Conservation (phyloP, 2,113 vertebrate genomes). For the Cyprinodon brontotheroides region DNA sequence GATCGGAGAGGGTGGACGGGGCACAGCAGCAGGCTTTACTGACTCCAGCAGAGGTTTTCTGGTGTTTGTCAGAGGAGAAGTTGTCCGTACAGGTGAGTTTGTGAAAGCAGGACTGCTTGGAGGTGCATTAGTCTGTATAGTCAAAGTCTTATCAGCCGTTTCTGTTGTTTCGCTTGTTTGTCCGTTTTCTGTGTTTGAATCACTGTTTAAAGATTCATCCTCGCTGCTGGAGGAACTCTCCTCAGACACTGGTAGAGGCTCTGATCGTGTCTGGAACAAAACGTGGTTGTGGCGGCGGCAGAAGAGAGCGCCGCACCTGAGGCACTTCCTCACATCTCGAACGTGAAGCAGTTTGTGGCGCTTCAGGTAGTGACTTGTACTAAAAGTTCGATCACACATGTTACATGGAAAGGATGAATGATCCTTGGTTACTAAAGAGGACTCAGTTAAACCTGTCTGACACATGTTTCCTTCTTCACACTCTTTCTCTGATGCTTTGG, state of each 20-base stretch:
- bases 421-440: slow-evolving; percentile 32
- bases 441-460: slow-evolving; percentile 42
- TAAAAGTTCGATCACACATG: slow-evolving; percentile 73
- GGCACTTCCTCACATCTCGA: slow-evolving; percentile 69
- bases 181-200: neutral
- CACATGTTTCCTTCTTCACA: slow-evolving; percentile 47
- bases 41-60: neutral
- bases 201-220: neutral
- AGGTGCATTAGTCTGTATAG: neutral
- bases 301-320: slow-evolving; percentile 65
- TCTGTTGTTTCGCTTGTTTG: neutral
- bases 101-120: neutral
- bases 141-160: neutral
- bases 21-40: neutral
- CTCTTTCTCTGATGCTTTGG: slow-evolving; percentile 32
- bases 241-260: neutral
- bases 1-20: neutral
- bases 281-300: slow-evolving; percentile 64
- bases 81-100: neutral
- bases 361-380: slow-evolving; percentile 69
- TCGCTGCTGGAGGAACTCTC: neutral
- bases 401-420: slow-evolving; percentile 69
- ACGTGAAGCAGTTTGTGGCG: slow-evolving; percentile 76
- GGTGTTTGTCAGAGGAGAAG: neutral
- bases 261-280: slow-evolving; percentile 5